These are phyloP conservation scores for Chironomus tepperi DNA, from an alignment of 1,140 invertebrate species.

Conservation along the genomic window DNA sequence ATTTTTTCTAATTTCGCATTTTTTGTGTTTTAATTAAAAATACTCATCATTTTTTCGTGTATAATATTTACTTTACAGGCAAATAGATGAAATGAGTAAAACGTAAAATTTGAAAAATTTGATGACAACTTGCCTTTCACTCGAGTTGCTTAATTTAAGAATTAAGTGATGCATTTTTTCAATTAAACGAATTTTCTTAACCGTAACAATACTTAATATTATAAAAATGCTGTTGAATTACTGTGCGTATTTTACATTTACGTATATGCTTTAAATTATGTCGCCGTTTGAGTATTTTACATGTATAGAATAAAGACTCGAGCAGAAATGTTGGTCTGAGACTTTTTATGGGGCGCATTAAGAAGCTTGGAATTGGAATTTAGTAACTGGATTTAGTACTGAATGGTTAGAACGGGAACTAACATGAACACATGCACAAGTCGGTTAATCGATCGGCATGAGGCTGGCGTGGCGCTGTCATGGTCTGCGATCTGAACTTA, in stretches of 20 bases:
- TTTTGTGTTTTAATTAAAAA: background rate
- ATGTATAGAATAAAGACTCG: too few relatives aligned
- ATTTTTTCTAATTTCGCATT: background rate
- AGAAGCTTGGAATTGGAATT: too few relatives aligned
- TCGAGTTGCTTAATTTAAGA: background rate
- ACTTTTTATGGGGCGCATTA: too few relatives aligned
- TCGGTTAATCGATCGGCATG: too few relatives aligned
- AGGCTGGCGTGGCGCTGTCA: too few relatives aligned
- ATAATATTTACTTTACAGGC: background rate
- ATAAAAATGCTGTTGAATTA: background rate
- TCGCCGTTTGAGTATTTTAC: background rate
- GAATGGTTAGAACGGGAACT: too few relatives aligned
- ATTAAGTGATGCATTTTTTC: conserved; percentile 13
- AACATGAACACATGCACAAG: too few relatives aligned
- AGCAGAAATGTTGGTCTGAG: too few relatives aligned
- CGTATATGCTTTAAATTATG: background rate
- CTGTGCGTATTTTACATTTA: too few relatives aligned
- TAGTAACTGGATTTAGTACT: too few relatives aligned
- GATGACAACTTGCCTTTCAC: background rate
- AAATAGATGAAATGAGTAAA: conserved; percentile 1
- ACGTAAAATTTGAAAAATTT: conserved; percentile 10
- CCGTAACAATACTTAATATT: background rate
- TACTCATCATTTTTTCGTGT: background rate
- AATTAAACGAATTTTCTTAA: conserved; percentile 7
- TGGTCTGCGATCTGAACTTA: too few relatives aligned